A percentile compares a stretch with the other conserved stretches of the same genome.
Evolutionary conservation across 2,888 invertebrate species (phyloP).

Genomic region (Epistrophe eligans): DNA sequence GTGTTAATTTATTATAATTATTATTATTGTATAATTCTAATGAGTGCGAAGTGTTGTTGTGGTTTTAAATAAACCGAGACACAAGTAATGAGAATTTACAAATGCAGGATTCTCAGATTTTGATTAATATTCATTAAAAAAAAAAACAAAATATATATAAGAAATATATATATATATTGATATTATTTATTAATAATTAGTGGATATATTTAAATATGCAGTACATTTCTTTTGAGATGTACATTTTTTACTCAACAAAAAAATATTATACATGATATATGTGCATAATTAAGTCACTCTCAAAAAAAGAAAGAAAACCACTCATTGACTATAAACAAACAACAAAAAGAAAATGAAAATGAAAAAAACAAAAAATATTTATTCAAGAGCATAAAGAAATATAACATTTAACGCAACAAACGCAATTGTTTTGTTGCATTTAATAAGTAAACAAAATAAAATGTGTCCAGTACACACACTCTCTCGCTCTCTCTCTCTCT

Average conservation of each 20-base stretch:
- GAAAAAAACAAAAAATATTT: slow-evolving; percentile 71
- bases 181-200: slow-evolving; percentile 76
- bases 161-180: slow-evolving; percentile 61
- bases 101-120: slow-evolving; percentile 51
- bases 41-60: slow-evolving; percentile 58
- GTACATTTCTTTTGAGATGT: slow-evolving; percentile 79
- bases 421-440: slow-evolving; percentile 58
- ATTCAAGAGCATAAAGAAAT: slow-evolving; percentile 65
- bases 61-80: slow-evolving; percentile 45
- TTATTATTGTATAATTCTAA: slow-evolving; percentile 34
- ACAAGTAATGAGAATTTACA: slow-evolving; percentile 27
- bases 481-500: slow-evolving; percentile 29
- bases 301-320: slow-evolving; percentile 63
- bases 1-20: slow-evolving; percentile 68
- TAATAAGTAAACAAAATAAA: slow-evolving; percentile 13
- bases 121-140: slow-evolving; percentile 57
- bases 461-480: slow-evolving; percentile 33
- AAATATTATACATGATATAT: slow-evolving; percentile 71
- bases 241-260: slow-evolving; percentile 77
- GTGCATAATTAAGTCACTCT: slow-evolving; percentile 74
- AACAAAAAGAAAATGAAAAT: slow-evolving; percentile 50
- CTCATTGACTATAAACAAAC: slow-evolving; percentile 71
- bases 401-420: slow-evolving; percentile 44
- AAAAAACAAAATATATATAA: slow-evolving; percentile 46
- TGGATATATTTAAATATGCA: slow-evolving; percentile 76